Evolutionary conservation across 2,888 invertebrate genomes (phyloP), one percentile per base, ranked within the genome.

Genomic region (Polylopha cassiicola): DNA sequence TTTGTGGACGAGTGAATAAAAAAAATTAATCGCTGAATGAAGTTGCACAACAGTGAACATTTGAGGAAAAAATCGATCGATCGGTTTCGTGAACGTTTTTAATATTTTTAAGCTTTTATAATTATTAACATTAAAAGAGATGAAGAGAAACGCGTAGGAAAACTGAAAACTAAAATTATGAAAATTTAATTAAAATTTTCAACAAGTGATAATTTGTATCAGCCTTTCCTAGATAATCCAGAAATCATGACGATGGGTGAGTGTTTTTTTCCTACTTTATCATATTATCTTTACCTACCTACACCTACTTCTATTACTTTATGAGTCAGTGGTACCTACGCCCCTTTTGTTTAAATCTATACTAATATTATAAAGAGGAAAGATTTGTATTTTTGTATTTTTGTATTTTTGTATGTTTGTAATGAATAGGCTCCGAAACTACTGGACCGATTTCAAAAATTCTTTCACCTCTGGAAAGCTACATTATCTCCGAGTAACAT

Each of bases 181-280:
- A 75, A 74, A 73, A 73, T 74, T 73, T 56, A 15, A 71, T 67
- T 44, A 32, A 59, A 70, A 68, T 70, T 70, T 73, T 73, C 67
- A 51, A n/a, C 18, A 13, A 14, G 17, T 30, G 3, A 11, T 3
- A 8, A 3, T 3, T 8, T 29, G n/a, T 30, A 14, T 14, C 9
- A 46, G 15, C 17, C 30, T 39, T 14, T 24, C 27, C 22, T 18
- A 23, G 9, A 23, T 31, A 23, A 38, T 26, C 30, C 38, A 43
- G 46, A 70, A 55, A n/a, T n/a, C 30, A 80, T 80, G 76, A 80
- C 78, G 20, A 71, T 68, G 58, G 82, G 82, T 82, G 50, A 80
- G 81, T 64, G 15, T n/a, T 21, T 28, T 39, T 45, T 20, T n/a
- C n/a, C n/a, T n/a, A n/a, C n/a, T n/a, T n/a, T n/a, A n/a, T n/a